A percentile compares a stretch with the other conserved stretches of the same genome.
These are phyloP conservation scores for Ectobius pallidus DNA, from an alignment of 2,888 invertebrate species.

Conservation along the genomic window DNA sequence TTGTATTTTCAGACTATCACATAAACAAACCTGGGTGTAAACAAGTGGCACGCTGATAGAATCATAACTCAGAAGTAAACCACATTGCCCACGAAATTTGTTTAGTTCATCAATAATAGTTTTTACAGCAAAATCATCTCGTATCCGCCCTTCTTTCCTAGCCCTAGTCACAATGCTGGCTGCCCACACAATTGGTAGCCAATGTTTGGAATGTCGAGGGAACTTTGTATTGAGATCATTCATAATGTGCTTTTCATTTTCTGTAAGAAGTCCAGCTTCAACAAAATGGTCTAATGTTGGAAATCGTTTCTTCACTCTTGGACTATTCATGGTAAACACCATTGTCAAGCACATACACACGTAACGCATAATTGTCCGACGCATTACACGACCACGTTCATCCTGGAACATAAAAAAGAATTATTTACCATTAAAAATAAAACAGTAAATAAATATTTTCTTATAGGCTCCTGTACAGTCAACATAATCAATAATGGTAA, in stretches of 20 bases:
- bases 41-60: constrained; percentile 81
- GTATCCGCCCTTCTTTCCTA: constrained; percentile 86
- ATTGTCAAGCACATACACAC: constrained; percentile 85
- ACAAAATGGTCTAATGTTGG: constrained; percentile 83
- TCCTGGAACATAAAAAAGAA: constrained; percentile 60
- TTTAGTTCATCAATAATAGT: constrained; percentile 88
- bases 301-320: constrained; percentile 87
- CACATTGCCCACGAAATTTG: constrained; percentile 81
- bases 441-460: too few relatives aligned
- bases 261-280: constrained; percentile 80
- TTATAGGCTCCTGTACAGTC: too few relatives aligned
- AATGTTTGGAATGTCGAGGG: constrained; percentile 86
- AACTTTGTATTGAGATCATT: constrained; percentile 79
- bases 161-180: constrained; percentile 88
- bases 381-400: constrained; percentile 80
- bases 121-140: constrained; percentile 92
- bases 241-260: constrained; percentile 81
- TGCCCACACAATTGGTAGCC: constrained; percentile 92
- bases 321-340: constrained; percentile 85
- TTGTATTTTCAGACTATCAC: too few relatives aligned
- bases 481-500: too few relatives aligned
- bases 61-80: constrained; percentile 76
- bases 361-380: constrained; percentile 82
- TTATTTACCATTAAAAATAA: too few relatives aligned
- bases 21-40: constrained; percentile 69